These are phyloP conservation scores for Stichodactyla helianthus DNA, from an alignment of 64 coral and sea anemone genomes.

Conservation along the genomic window DNA sequence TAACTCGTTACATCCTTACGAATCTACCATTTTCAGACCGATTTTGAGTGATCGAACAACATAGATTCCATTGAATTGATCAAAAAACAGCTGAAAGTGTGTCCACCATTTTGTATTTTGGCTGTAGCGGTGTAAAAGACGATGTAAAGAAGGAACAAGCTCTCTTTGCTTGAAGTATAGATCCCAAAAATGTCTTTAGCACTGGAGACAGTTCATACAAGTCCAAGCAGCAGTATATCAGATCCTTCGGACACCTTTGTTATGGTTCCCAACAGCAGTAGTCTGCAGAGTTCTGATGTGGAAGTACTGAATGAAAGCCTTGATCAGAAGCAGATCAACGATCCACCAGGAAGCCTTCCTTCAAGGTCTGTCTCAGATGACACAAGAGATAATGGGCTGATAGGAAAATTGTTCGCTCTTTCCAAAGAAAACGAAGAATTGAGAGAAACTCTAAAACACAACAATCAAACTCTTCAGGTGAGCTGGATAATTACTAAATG, in stretches of 20 bases:
- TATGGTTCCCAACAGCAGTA: neutral
- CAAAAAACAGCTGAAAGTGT: neutral
- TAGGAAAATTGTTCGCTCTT: conserved; percentile 7
- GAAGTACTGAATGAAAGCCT: neutral
- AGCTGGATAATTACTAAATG: neutral
- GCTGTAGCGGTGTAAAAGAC: neutral
- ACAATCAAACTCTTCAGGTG: conserved; percentile 46
- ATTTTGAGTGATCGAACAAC: neutral
- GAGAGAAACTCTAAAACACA: conserved; percentile 26
- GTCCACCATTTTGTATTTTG: conserved; percentile 18
- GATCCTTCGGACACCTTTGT: neutral
- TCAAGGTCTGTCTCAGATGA: neutral
- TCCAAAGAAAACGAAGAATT: conserved; percentile 53
- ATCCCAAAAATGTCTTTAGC: neutral
- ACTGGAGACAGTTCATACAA: neutral
- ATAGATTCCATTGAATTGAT: neutral
- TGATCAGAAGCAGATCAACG: neutral
- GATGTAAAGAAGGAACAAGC: neutral
- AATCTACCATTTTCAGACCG: neutral
- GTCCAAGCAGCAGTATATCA: neutral
- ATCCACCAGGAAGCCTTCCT: neutral
- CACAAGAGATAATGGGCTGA: neutral
- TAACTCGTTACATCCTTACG: neutral
- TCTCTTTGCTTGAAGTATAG: neutral
- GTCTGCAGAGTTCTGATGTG: neutral